phyloP scores from a whole-genome alignment of 2,797 vertebrate genomes.

The Chloroceryle amazona region DNA sequence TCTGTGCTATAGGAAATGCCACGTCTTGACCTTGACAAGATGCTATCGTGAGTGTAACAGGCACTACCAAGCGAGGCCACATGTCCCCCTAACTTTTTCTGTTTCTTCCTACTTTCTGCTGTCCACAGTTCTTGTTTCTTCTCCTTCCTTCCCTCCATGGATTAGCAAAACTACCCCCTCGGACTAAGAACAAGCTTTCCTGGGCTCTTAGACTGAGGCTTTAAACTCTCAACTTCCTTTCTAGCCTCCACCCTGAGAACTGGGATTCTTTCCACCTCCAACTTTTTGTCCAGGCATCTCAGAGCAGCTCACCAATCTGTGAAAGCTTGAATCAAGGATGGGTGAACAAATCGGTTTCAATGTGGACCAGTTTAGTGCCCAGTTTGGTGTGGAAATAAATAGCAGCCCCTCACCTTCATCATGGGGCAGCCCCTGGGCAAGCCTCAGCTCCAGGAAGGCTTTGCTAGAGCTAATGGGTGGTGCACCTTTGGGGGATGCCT shows the following conservation, averaged over 20 bases:
- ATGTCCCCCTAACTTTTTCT: background rate
- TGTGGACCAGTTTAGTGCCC: background rate
- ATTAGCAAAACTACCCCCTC: background rate
- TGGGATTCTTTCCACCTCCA: background rate
- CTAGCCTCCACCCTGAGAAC: background rate
- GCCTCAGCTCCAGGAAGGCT: background rate
- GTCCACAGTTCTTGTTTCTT: background rate
- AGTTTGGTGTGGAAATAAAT: background rate
- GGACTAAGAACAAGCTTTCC: background rate
- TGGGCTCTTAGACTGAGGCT: background rate
- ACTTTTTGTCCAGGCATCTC: background rate
- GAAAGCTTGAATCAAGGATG: background rate
- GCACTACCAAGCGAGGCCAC: background rate
- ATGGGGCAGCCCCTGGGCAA: background rate
- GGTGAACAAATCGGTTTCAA: rapidly evolving
- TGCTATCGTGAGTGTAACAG: background rate
- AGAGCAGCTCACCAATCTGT: rapidly evolving
- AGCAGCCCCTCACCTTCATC: background rate
- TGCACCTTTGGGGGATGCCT: background rate
- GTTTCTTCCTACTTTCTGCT: background rate
- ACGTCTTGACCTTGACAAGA: background rate
- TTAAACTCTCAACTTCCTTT: background rate
- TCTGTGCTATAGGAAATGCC: conserved; percentile 53
- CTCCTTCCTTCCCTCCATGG: background rate
- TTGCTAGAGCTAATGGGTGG: background rate